Evolutionary conservation across 2,888 invertebrate species (phyloP), one percentile per base, ranked within the genome.

Genomic region (Ptilodon capucinus): DNA sequence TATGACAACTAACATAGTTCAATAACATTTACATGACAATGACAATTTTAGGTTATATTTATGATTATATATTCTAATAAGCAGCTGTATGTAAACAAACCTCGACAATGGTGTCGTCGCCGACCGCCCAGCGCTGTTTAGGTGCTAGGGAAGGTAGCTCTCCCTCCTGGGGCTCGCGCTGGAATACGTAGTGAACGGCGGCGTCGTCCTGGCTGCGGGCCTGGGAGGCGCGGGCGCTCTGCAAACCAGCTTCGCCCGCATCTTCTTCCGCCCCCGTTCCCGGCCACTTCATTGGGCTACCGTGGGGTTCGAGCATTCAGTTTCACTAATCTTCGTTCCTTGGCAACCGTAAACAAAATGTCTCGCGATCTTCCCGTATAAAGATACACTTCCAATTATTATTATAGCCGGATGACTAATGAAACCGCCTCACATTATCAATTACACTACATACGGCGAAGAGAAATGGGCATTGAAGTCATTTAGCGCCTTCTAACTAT

Each of bases 141-240:
- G 94, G 94, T 56, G 94, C 94, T 88, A 94, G 90, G 57, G 94
- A 92, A 56, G 94, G 93, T 79, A 97, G 94, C 79, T 97, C 97
- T 46, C 94, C 94, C 79, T 97, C 97, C 60, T 94, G 94, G 61
- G 95, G 95, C 56, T 95, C 95, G 50, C 88, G 79, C 68, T 97
- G 97, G 82, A 97, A 98, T 65, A 97, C 96, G 85, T 98, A 98
- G 74, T 97, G 96, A 66, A 97, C 97, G 83, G 96, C 95, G 58
- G 97, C 97, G 92, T 98, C 98, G 85, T 98, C 97, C 59, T 88
- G 88, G 63, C 95, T 92, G 74, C 95, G 94, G 86, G 92, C 93
- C 84, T 93, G 95, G 76, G 92, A 93, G 83, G 90, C 92, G 86
- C 93, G 92, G 76, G 93, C 93, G 92, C 92, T 94, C 84, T 90